These are phyloP conservation scores for Exocentrus adspersus DNA, from an alignment of 2,888 invertebrate genomes.

Conservation along the genomic window DNA sequence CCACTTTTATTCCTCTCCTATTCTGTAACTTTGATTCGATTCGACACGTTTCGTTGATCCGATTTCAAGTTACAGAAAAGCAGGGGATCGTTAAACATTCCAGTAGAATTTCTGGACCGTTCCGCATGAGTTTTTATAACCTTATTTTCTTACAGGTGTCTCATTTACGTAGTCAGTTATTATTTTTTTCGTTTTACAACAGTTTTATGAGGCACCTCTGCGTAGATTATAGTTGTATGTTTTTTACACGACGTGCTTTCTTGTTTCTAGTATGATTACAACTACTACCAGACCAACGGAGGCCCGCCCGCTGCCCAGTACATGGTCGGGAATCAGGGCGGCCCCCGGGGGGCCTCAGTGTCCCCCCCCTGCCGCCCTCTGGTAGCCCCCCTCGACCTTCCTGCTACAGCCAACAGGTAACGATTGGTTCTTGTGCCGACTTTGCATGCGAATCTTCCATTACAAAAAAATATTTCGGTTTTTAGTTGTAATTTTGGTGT, in stretches of 20 bases:
- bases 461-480: too few relatives aligned
- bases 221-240: conserved; percentile 1
- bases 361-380: conserved; percentile 39
- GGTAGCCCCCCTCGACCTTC: conserved; percentile 36
- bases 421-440: neutral
- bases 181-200: neutral
- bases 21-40: too few relatives aligned
- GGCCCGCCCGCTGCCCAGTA: conserved; percentile 44
- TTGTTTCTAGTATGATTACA: conserved; percentile 58
- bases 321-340: conserved; percentile 42
- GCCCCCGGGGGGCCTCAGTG: conserved; percentile 42
- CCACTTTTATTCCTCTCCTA: too few relatives aligned
- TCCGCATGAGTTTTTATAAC: too few relatives aligned
- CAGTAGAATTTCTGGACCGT: too few relatives aligned
- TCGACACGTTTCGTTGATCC: too few relatives aligned
- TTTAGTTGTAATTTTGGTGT: too few relatives aligned
- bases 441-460: too few relatives aligned
- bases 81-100: too few relatives aligned
- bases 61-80: too few relatives aligned
- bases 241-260: neutral
- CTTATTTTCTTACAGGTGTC: too few relatives aligned
- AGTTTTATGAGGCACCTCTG: neutral
- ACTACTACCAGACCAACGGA: conserved; percentile 59
- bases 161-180: too few relatives aligned
- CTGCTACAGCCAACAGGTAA: conserved; percentile 49